phyloP scores from a whole-genome alignment of 2,888 invertebrate species.

The Himalopsyche japonica region DNA sequence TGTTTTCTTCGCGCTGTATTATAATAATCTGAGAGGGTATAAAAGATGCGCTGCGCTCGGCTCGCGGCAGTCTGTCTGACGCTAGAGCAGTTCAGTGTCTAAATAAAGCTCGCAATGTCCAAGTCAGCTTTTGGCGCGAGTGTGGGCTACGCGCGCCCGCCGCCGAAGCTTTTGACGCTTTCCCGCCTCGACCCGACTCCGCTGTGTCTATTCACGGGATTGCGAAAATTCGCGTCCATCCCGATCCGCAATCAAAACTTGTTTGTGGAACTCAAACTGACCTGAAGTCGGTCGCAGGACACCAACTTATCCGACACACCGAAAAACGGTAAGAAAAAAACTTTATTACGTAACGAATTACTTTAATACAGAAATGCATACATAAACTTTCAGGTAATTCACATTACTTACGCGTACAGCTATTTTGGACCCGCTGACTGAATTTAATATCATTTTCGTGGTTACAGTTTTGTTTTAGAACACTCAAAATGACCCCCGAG shows the following conservation, averaged over 20 bases:
- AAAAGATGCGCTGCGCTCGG: conserved; percentile 13
- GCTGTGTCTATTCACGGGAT: conserved; percentile 24
- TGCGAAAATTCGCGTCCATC: conserved; percentile 10
- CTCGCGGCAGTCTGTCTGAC: conserved; percentile 21
- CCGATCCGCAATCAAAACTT: conserved; percentile 19
- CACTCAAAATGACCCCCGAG: background rate
- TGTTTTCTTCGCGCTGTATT: background rate
- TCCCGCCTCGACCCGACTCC: conserved; percentile 5
- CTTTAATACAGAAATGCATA: conserved; percentile 18
- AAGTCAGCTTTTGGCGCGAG: background rate
- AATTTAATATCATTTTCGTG: background rate
- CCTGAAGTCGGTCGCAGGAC: conserved; percentile 29
- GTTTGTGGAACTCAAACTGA: conserved; percentile 17
- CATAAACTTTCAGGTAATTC: conserved; percentile 14
- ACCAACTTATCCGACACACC: conserved; percentile 25
- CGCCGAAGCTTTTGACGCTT: conserved; percentile 2
- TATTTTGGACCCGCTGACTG: background rate
- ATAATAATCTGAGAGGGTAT: conserved; percentile 7
- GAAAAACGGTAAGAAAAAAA: conserved; percentile 35
- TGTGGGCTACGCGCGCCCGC: background rate
- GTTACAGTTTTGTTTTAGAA: background rate
- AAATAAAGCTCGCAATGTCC: conserved; percentile 25
- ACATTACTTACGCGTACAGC: background rate
- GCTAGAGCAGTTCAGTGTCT: conserved; percentile 17
- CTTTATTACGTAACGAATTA: conserved; percentile 33